Evolutionary conservation across 2,113 vertebrate genomes (phyloP).

Genomic region (Engystomops pustulosus): DNA sequence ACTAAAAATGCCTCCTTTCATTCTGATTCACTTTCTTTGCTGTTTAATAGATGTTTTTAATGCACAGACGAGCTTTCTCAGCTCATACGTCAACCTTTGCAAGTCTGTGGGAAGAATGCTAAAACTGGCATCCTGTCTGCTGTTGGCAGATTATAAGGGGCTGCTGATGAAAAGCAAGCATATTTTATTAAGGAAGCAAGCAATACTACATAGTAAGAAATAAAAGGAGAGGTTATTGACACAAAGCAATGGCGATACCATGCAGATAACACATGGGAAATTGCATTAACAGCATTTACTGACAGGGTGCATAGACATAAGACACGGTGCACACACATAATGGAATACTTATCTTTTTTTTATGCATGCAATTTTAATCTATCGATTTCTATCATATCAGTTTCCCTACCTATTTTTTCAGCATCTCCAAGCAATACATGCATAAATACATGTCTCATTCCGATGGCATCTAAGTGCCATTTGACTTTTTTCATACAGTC

Average conservation of each 20-base stretch:
- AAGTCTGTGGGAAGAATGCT: conserved; percentile 36
- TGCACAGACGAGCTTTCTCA: conserved; percentile 31
- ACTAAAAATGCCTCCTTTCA: not conserved
- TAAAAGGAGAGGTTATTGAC: not conserved
- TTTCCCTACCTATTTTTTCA: no score
- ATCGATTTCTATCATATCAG: no score
- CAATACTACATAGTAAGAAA: not conserved
- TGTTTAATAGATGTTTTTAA: conserved; percentile 33
- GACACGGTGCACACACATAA: no score
- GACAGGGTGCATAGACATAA: no score
- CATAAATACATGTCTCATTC: no score
- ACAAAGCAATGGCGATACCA: not conserved
- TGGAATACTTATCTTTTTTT: no score
- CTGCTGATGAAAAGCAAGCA: not conserved
- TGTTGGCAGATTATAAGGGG: conserved; percentile 21
- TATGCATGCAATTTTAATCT: no score
- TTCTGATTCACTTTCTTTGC: conserved; percentile 3
- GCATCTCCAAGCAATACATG: no score
- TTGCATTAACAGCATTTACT: no score
- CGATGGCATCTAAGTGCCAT: no score
- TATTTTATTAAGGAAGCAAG: not conserved
- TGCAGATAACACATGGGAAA: no score
- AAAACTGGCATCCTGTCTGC: conserved; percentile 31
- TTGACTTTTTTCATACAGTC: no score
- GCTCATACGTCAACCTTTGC: conserved; percentile 13